Evolutionary conservation across 2,113 vertebrate genomes (phyloP).

Genomic region (Myiozetetes cayanensis): DNA sequence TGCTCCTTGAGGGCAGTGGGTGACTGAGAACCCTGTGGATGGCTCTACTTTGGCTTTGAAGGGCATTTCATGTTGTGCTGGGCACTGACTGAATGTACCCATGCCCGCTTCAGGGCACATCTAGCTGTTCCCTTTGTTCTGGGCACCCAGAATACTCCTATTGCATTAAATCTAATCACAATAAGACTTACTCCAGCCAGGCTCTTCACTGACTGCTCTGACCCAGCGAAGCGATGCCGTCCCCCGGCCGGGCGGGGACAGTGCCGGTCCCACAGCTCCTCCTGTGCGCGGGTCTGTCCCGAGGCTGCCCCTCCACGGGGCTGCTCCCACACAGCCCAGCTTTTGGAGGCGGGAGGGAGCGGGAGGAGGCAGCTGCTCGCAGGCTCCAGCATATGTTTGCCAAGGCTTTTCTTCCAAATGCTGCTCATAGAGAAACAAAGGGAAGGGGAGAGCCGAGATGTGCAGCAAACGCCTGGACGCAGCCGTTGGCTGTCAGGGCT

Average conservation of each 20-base stretch:
- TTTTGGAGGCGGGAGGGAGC: background rate
- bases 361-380: background rate
- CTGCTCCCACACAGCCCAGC: background rate
- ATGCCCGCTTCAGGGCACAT: rapidly evolving
- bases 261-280: background rate
- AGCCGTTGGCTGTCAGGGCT: background rate
- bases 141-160: background rate
- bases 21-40: background rate
- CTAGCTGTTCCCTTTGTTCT: background rate
- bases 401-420: background rate
- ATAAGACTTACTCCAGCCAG: background rate
- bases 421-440: constrained; percentile 22
- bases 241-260: rapidly evolving
- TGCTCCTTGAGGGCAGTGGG: background rate
- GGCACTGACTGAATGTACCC: background rate
- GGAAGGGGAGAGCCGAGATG: background rate
- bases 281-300: background rate
- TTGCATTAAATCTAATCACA: rapidly evolving
- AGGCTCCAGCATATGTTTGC: background rate
- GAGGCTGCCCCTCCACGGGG: background rate
- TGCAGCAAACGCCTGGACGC: background rate
- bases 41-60: background rate
- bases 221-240: background rate
- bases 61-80: rapidly evolving
- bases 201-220: background rate